Percentiles rank a stretch among this genome's conserved stretches.
Conservation (phyloP, 64 coral and sea anemone species). For the Dendronephthya gigantea region DNA sequence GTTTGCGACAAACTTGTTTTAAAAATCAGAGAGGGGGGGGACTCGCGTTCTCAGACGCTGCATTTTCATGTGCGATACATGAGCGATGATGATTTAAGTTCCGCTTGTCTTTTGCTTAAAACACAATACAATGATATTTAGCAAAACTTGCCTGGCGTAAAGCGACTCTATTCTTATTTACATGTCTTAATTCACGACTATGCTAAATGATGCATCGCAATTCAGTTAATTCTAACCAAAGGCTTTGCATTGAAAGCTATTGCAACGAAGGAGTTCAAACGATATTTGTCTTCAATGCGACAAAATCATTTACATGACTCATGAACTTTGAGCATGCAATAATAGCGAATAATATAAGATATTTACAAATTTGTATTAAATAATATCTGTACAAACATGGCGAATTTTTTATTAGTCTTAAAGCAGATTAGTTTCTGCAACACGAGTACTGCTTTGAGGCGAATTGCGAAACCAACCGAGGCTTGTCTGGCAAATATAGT, state of each 20-base stretch:
- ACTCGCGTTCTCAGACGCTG: too few relatives aligned
- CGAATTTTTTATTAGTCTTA: not conserved
- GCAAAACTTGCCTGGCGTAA: not conserved
- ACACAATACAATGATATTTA: too few relatives aligned
- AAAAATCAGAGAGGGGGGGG: not conserved
- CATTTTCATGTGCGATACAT: too few relatives aligned
- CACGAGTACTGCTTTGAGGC: too few relatives aligned
- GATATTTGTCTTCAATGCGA: not conserved
- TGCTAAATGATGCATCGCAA: not conserved
- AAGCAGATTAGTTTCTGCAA: too few relatives aligned
- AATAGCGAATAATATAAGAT: slow-evolving; percentile 4
- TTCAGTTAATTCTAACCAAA: not conserved
- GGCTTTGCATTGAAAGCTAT: too few relatives aligned
- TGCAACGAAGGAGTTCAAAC: too few relatives aligned
- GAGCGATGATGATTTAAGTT: too few relatives aligned
- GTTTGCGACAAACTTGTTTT: not conserved
- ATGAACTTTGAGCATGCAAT: not conserved
- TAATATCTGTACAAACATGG: slow-evolving; percentile 1
- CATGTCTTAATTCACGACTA: not conserved
- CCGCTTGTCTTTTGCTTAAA: too few relatives aligned
- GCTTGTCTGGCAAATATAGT: too few relatives aligned
- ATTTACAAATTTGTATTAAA: slow-evolving; percentile 6
- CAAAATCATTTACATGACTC: not conserved
- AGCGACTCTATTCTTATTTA: not conserved
- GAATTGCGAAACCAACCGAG: too few relatives aligned